Conservation (phyloP, 2,888 invertebrate species). For the Dolichopus griseipennis region DNA sequence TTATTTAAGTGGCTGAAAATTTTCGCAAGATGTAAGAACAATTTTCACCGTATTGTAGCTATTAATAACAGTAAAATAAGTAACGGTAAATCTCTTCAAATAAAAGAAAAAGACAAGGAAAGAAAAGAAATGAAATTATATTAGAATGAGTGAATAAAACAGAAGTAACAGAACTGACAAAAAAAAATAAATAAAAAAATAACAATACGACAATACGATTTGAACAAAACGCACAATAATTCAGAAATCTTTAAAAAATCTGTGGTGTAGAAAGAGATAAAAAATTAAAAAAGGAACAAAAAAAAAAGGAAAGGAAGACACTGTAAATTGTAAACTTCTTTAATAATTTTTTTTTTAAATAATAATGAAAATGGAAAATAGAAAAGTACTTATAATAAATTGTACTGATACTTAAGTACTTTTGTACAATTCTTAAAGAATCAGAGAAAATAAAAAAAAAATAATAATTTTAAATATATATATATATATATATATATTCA, state of each 20-base stretch:
- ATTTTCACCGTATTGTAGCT: not conserved
- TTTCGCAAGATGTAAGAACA: not conserved
- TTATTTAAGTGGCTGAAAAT: not conserved
- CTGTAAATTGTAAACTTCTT: not conserved
- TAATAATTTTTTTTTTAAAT: not conserved
- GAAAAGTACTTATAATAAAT: conserved; percentile 2
- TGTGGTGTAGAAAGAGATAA: not conserved
- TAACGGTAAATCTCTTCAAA: not conserved
- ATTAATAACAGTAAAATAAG: not conserved
- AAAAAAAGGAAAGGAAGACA: not conserved
- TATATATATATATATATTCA: too few relatives aligned
- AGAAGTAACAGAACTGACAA: not conserved
- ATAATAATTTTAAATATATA: too few relatives aligned
- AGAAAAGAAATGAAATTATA: too few relatives aligned
- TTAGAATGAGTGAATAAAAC: too few relatives aligned
- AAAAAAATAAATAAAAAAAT: not conserved
- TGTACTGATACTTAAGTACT: not conserved
- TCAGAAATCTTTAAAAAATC: not conserved
- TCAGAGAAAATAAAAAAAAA: too few relatives aligned
- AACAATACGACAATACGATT: too few relatives aligned
- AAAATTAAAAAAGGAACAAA: not conserved
- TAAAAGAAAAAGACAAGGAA: not conserved
- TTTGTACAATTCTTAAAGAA: not conserved
- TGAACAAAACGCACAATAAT: not conserved
- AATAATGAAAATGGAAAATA: conserved; percentile 5